Percentiles rank a stretch among this genome's conserved stretches.
phyloP scores from a whole-genome alignment of 1,140 invertebrate species.

The Drosophila tsacasi region DNA sequence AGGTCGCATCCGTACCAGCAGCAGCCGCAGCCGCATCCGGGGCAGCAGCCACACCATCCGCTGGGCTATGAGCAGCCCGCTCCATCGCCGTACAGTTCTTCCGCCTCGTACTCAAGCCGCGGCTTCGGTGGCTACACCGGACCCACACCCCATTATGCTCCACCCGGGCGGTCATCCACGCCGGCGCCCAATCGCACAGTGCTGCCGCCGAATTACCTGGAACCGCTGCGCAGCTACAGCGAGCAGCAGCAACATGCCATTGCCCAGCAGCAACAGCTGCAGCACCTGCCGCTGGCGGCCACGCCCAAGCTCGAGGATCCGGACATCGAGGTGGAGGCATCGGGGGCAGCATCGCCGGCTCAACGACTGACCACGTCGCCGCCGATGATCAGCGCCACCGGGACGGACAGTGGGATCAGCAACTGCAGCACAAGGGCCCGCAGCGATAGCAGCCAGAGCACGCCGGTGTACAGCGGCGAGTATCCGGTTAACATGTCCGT shows the following conservation, averaged over 20 bases:
- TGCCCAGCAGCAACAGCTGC: conserved; percentile 14
- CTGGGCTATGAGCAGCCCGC: conserved; percentile 59
- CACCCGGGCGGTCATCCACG: conserved; percentile 59
- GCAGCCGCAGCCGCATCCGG: conserved; percentile 21
- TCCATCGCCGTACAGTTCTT: conserved; percentile 61
- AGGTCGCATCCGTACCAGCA: conserved; percentile 31
- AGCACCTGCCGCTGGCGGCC: conserved; percentile 28
- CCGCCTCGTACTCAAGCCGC: conserved; percentile 50
- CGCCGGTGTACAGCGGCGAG: conserved; percentile 75
- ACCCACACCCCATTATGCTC: conserved; percentile 54
- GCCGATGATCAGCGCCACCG: conserved; percentile 77
- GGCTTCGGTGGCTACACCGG: conserved; percentile 57
- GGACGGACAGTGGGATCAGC: conserved; percentile 80
- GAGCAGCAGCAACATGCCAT: conserved; percentile 31
- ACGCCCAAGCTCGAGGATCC: conserved; percentile 63
- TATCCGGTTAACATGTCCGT: conserved; percentile 80
- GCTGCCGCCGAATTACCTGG: conserved; percentile 69
- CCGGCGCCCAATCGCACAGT: conserved; percentile 75
- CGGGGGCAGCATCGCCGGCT: conserved; percentile 33
- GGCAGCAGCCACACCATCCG: conserved; percentile 31
- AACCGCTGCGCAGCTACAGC: conserved; percentile 54
- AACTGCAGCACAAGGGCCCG: conserved; percentile 73
- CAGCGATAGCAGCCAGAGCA: conserved; percentile 79
- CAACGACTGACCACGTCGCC: conserved; percentile 71
- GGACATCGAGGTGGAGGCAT: conserved; percentile 41